A percentile compares a stretch with the other conserved stretches of the same genome.
phyloP scores from a whole-genome alignment of 2,888 invertebrate genomes.

The Drosophila parthenogenetica region DNA sequence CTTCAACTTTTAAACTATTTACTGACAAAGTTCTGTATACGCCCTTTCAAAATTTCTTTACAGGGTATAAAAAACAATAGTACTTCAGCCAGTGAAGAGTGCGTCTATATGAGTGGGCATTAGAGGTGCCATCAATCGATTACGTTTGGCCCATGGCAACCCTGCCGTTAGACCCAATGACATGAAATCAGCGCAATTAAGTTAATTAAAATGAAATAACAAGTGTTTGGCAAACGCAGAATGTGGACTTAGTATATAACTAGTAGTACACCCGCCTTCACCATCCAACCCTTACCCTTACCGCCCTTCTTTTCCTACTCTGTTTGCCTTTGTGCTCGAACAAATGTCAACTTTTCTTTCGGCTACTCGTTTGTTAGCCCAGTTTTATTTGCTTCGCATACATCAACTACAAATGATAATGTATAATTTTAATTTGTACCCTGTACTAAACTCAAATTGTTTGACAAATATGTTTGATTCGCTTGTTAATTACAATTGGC shows the following conservation, averaged over 20 bases:
- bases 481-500: slow-evolving; percentile 49
- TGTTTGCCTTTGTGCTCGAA: slow-evolving; percentile 70
- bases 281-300: neutral
- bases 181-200: slow-evolving; percentile 82
- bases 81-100: slow-evolving; percentile 42
- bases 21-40: neutral
- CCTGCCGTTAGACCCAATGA: slow-evolving; percentile 52
- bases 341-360: slow-evolving; percentile 69
- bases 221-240: slow-evolving; percentile 69
- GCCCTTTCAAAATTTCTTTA: rapidly evolving
- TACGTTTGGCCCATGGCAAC: slow-evolving; percentile 49
- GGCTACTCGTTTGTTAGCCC: slow-evolving; percentile 27
- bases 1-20: neutral
- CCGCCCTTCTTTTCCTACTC: neutral
- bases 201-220: slow-evolving; percentile 85
- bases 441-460: slow-evolving; percentile 65
- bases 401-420: slow-evolving; percentile 56
- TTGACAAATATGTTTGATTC: slow-evolving; percentile 70
- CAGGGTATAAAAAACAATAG: slow-evolving; percentile 33
- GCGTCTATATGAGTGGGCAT: slow-evolving; percentile 52
- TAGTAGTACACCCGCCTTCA: slow-evolving; percentile 23
- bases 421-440: slow-evolving; percentile 73
- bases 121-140: slow-evolving; percentile 67
- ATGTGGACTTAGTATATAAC: slow-evolving; percentile 17
- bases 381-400: slow-evolving; percentile 52